A percentile compares a stretch with the other conserved stretches of the same genome.
These are phyloP conservation scores for Tragelaphus scriptus DNA, from an alignment of 2,113 vertebrate genomes.

Conservation along the genomic window DNA sequence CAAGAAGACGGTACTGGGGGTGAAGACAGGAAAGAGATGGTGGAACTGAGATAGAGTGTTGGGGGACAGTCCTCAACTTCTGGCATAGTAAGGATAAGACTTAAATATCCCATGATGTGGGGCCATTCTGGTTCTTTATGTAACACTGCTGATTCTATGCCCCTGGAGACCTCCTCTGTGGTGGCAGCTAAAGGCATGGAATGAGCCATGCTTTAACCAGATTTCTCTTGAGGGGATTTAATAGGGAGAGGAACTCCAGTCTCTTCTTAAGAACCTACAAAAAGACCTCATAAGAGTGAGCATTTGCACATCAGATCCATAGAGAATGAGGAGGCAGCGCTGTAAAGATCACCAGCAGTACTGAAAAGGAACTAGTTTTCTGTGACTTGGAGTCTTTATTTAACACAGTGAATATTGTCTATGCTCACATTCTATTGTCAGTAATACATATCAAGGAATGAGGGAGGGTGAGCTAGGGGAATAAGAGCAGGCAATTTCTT, in stretches of 20 bases:
- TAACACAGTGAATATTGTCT: not conserved
- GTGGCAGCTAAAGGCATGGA: not conserved
- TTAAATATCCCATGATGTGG: not conserved
- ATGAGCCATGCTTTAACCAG: not conserved
- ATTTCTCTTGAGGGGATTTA: not conserved
- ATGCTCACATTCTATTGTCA: not conserved
- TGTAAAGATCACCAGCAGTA: not conserved
- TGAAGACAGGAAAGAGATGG: not conserved
- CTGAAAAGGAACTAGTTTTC: not conserved
- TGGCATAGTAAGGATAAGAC: not conserved
- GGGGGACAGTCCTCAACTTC: not conserved
- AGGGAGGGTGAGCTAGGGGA: not conserved
- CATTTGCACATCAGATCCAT: not conserved
- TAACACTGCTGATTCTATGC: not conserved
- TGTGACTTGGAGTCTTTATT: not conserved
- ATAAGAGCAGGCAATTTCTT: not conserved
- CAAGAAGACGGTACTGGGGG: not conserved
- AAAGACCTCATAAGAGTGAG: not conserved
- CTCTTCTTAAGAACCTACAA: not conserved
- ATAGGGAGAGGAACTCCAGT: not conserved
- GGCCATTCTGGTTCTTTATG: not conserved
- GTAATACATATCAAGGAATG: not conserved
- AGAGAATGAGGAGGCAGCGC: not conserved
- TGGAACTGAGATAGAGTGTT: not conserved
- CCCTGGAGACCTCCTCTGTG: not conserved